Evolutionary conservation across 92 coral and sea anemone genomes (phyloP).

Genomic region (Metridium senile): DNA sequence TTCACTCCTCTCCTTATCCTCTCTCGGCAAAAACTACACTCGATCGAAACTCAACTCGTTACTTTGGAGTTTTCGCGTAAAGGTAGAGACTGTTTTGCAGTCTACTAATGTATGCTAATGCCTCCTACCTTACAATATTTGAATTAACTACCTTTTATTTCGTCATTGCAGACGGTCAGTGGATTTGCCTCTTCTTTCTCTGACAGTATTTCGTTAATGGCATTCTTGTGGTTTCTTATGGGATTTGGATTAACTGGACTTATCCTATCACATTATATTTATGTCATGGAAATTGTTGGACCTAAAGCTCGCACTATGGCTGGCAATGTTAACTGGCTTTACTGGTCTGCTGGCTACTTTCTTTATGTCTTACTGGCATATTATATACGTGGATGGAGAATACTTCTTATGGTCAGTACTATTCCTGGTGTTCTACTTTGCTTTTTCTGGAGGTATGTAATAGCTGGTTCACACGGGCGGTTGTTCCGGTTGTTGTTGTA

Average conservation of each 20-base stretch:
- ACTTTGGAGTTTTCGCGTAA: too few species aligned
- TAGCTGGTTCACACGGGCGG: neutral
- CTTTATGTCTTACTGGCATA: slow-evolving; percentile 53
- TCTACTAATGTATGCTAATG: too few species aligned
- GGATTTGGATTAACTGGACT: slow-evolving; percentile 51
- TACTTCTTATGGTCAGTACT: slow-evolving; percentile 38
- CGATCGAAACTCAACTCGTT: too few species aligned
- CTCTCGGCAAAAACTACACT: too few species aligned
- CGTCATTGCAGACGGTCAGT: neutral
- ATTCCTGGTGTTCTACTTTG: slow-evolving; percentile 48
- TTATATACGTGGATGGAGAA: slow-evolving; percentile 66
- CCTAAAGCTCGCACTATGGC: slow-evolving; percentile 60
- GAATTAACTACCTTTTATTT: neutral
- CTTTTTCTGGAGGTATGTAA: slow-evolving; percentile 46
- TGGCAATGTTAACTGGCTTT: slow-evolving; percentile 52
- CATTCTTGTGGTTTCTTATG: slow-evolving; percentile 47
- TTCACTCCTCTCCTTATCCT: too few species aligned
- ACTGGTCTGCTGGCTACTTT: slow-evolving; percentile 62
- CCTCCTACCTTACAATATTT: neutral
- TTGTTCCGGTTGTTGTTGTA: neutral
- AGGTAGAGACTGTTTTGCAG: too few species aligned
- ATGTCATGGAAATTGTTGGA: slow-evolving; percentile 65
- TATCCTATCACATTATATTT: slow-evolving; percentile 37
- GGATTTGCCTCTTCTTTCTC: slow-evolving; percentile 52
- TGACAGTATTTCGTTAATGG: slow-evolving; percentile 57